Evolutionary conservation across 2,113 vertebrate species (phyloP).

Genomic region (Corvus hawaiiensis): DNA sequence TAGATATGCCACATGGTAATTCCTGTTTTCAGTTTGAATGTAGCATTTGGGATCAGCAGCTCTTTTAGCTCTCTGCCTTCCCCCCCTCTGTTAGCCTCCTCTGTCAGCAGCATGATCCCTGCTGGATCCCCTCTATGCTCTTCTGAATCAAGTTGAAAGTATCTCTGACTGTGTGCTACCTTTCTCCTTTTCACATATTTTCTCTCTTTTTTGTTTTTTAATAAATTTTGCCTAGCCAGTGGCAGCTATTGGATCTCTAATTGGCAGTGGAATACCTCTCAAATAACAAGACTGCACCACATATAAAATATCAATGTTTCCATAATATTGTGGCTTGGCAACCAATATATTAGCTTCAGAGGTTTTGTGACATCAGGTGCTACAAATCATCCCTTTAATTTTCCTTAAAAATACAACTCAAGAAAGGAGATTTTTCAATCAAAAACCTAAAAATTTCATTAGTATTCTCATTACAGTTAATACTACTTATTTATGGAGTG

Average conservation of each 20-base stretch:
- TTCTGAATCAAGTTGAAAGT: background rate
- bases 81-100: background rate
- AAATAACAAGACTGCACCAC: background rate
- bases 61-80: background rate
- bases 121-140: background rate
- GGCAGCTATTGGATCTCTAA: background rate
- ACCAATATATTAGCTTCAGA: background rate
- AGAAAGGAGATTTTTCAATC: slow-evolving; percentile 17
- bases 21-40: background rate
- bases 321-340: background rate
- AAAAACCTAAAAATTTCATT: slow-evolving; percentile 23
- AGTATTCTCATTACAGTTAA: slow-evolving; percentile 23
- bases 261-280: background rate
- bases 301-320: background rate
- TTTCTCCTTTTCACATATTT: background rate
- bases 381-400: slow-evolving; percentile 10
- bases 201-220: background rate
- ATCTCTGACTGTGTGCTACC: background rate
- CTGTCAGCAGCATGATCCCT: background rate
- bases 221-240: background rate
- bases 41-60: background rate
- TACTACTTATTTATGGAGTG: slow-evolving; percentile 32
- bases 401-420: background rate
- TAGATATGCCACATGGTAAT: background rate
- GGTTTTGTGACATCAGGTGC: background rate